Evolutionary conservation across 2,888 invertebrate species (phyloP), one percentile per base, ranked within the genome.

Genomic region (Cephus runcator): DNA sequence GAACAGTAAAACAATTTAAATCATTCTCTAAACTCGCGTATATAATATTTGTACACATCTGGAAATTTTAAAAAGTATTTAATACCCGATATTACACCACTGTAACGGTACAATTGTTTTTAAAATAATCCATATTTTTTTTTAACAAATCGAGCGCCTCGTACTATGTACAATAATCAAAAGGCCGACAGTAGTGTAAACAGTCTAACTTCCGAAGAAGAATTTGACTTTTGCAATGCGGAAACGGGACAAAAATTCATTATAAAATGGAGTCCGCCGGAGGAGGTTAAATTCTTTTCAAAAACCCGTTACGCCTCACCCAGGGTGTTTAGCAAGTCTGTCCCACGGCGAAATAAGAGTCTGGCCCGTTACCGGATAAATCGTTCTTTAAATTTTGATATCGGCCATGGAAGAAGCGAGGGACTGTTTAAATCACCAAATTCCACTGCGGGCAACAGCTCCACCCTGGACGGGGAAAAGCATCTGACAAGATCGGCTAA

Each of bases 401-500:
- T 81, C 23, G 83, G 82, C 0, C 74, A 76, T 69, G 56, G 68
- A n/a, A 80, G 79, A 6, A 81, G 77, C 69, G 80, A 85, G 71
- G 78, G 79, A 69, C 80, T 79, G 30, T 86, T 84, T 69, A 84
- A 81, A 75, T 86, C 87, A 0, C 85, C 87, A 11, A 86, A 83
- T 76, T 83, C 88, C 3, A 84, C 81, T 75, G 78, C 83, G 0
- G 85, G 86, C 4, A 81, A 78, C 31, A 79, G 79, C 71, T 80
- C 81, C n/a, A 76, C 79, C 31, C 23, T 9, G 56, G 84, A 85
- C 11, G 82, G 80, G 33, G 82, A 86, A 3, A 83, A 82, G 73
- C 83, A 85, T 75, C 79, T 87, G 6, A 86, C 88, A 3, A 86
- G 90, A 77, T 89, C 90, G 0, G 88, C 89, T 9, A 90, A 89